Conservation (phyloP, 2,113 vertebrate species). For the Arothron firmamentum region DNA sequence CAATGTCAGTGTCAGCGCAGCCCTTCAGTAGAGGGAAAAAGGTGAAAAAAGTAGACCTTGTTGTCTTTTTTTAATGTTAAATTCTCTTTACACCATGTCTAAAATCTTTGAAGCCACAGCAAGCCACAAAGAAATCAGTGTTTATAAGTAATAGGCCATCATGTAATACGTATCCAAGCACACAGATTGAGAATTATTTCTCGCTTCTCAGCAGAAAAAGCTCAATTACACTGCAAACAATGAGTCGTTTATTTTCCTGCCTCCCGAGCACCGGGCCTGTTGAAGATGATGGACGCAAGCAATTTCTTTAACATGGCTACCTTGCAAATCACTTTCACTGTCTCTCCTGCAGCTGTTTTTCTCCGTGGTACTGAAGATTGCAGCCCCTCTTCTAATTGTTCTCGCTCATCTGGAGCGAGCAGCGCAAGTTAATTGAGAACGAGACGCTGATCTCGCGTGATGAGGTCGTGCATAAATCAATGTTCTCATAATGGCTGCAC, state of each 20-base stretch:
- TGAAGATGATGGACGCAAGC: constrained; percentile 66
- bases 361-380: constrained; percentile 49
- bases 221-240: constrained; percentile 58
- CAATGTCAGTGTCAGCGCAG: too few relatives aligned
- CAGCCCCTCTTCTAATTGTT: constrained; percentile 65
- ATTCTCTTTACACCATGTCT: neutral
- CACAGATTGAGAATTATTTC: neutral
- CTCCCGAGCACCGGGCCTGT: constrained; percentile 41
- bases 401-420: constrained; percentile 52
- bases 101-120: constrained; percentile 7
- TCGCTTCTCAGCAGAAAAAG: constrained; percentile 18
- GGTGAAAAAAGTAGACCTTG: neutral
- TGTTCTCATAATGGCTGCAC: constrained; percentile 31
- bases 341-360: constrained; percentile 32
- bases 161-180: constrained; percentile 11
- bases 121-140: neutral
- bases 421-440: constrained; percentile 54
- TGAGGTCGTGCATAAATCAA: constrained; percentile 39
- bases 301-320: constrained; percentile 58
- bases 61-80: neutral
- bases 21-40: neutral
- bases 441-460: constrained; percentile 50
- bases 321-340: constrained; percentile 57
- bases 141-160: constrained; percentile 5
- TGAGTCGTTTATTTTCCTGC: constrained; percentile 53